phyloP scores from a whole-genome alignment of 2,888 invertebrate genomes.

The Gibbula magus region DNA sequence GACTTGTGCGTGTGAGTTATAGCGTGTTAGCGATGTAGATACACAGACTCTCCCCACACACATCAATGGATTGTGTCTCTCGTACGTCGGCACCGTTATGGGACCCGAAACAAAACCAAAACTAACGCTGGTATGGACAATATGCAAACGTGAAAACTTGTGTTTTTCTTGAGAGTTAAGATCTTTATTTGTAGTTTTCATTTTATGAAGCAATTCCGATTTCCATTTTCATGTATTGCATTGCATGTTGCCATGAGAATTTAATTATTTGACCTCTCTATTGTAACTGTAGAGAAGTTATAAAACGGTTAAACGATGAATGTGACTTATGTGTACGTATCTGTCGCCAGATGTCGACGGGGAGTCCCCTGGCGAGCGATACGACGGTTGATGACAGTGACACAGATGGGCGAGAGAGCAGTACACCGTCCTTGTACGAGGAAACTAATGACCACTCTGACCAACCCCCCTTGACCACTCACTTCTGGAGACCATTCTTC shows the following conservation, averaged over 20 bases:
- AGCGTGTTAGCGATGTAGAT: no score
- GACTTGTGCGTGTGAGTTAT: no score
- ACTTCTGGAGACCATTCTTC: conserved; percentile 7
- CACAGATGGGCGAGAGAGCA: neutral
- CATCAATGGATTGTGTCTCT: no score
- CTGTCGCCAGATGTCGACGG: conserved; percentile 18
- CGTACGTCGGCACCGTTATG: no score
- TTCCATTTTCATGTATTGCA: neutral
- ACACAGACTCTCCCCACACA: no score
- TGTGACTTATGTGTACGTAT: no score
- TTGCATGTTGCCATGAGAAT: neutral
- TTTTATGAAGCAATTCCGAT: neutral
- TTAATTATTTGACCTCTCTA: neutral
- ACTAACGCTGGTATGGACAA: neutral
- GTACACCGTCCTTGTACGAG: neutral
- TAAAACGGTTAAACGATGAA: neutral
- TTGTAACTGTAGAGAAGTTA: neutral
- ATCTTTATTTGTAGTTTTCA: neutral
- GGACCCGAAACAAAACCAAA: neutral
- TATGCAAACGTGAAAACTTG: no score
- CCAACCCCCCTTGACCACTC: neutral
- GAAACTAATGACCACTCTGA: neutral
- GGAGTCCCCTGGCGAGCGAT: conserved; percentile 23
- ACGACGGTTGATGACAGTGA: conserved; percentile 28
- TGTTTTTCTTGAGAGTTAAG: no score